Evolutionary conservation across 2,113 vertebrate species (phyloP).

Genomic region (Dicentrarchus labrax): DNA sequence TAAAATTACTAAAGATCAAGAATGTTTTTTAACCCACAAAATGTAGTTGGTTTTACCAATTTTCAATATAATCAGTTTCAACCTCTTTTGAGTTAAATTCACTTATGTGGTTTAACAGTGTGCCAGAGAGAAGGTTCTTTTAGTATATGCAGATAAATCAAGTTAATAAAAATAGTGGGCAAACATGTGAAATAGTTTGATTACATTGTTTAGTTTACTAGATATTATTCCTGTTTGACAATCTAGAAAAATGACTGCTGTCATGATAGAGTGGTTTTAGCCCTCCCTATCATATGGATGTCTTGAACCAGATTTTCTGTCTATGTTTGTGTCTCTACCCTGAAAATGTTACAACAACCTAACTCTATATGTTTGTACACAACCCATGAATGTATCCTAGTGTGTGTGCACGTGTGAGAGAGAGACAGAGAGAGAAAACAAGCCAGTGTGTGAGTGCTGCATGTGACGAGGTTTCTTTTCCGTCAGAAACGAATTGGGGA

Average conservation of each 20-base stretch:
- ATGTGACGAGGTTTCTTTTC: conserved; percentile 60
- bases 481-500: conserved; percentile 77
- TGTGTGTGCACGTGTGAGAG: conserved; percentile 23
- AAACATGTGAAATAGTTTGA: background rate
- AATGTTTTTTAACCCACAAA: too few relatives aligned
- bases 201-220: background rate
- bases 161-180: background rate
- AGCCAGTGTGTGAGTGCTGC: conserved; percentile 10
- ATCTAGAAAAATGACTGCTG: background rate
- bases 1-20: too few relatives aligned
- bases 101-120: too few relatives aligned
- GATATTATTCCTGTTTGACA: background rate
- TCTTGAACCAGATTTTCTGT: background rate
- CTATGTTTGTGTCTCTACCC: background rate
- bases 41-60: too few relatives aligned
- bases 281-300: too few relatives aligned
- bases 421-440: background rate
- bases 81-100: too few relatives aligned
- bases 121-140: too few relatives aligned
- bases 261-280: background rate
- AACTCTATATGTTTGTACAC: conserved; percentile 1
- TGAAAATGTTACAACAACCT: background rate
- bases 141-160: too few relatives aligned
- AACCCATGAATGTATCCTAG: background rate
- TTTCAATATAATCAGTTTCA: too few relatives aligned